Evolutionary conservation across 1,140 invertebrate species (phyloP).

Genomic region (Magallana gigas): DNA sequence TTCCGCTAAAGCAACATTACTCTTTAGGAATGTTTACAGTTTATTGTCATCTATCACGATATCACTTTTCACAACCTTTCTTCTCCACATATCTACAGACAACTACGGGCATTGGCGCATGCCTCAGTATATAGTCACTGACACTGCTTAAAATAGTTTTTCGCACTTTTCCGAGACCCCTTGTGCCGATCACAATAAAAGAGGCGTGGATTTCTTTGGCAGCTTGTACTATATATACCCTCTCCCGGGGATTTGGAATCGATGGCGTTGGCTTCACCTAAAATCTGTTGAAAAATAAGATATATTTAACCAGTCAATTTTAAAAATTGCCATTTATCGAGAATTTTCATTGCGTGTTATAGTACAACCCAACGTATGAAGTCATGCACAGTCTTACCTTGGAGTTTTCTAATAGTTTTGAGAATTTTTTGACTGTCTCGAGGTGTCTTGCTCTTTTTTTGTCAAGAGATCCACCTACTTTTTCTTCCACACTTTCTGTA

Average conservation of each 20-base stretch:
- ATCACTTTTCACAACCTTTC: background rate
- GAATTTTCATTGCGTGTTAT: too few relatives aligned
- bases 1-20: too few relatives aligned
- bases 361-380: too few relatives aligned
- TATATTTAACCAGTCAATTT: background rate
- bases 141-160: background rate
- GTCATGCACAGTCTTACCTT: background rate
- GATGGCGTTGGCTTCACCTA: background rate
- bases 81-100: background rate
- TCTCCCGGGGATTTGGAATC: background rate
- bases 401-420: background rate
- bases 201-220: slow-evolving; percentile 10
- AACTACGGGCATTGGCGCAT: background rate
- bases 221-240: background rate
- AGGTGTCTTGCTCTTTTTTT: background rate
- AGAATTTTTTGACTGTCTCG: background rate
- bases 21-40: too few relatives aligned
- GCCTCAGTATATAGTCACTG: background rate
- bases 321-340: too few relatives aligned
- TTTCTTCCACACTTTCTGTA: background rate
- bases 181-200: background rate
- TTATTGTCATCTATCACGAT: too few relatives aligned
- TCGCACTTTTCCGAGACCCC: background rate
- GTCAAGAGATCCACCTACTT: background rate
- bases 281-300: background rate